phyloP scores from a whole-genome alignment of 2,888 invertebrate species.

The Agrenia bidenticulata region DNA sequence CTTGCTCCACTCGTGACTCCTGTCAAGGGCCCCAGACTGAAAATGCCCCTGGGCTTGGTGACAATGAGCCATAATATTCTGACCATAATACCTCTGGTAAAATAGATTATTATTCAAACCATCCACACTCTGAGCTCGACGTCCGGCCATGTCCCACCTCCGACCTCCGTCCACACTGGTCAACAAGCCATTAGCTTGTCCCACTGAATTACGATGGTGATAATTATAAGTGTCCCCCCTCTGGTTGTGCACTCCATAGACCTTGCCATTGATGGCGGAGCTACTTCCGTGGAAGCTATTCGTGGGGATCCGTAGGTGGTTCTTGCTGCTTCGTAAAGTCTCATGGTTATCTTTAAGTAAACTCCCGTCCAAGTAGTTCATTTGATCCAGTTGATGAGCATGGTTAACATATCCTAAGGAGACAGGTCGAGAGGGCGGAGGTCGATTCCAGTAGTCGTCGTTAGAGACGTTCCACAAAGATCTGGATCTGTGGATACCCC shows the following conservation, averaged over 20 bases:
- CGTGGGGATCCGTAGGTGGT: neutral
- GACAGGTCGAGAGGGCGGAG: slow-evolving; percentile 53
- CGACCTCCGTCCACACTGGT: slow-evolving; percentile 3
- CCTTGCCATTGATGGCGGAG: slow-evolving; percentile 30
- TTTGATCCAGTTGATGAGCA: slow-evolving; percentile 35
- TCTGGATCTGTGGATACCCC: slow-evolving; percentile 28
- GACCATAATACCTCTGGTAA: slow-evolving; percentile 46
- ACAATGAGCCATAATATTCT: slow-evolving; percentile 40
- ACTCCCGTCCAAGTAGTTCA: neutral
- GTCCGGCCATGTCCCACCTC: slow-evolving; percentile 16
- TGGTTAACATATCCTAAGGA: slow-evolving; percentile 50
- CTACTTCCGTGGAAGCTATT: slow-evolving; percentile 30
- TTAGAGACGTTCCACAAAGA: slow-evolving; percentile 50
- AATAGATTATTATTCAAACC: slow-evolving; percentile 42
- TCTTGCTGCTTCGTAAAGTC: neutral
- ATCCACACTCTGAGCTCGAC: slow-evolving; percentile 45
- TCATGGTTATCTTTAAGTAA: neutral
- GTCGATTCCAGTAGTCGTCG: slow-evolving; percentile 52
- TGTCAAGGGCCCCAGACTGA: neutral
- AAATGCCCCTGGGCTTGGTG: slow-evolving; percentile 30
- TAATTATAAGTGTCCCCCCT: neutral
- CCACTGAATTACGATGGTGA: neutral
- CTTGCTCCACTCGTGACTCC: slow-evolving; percentile 45
- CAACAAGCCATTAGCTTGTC: slow-evolving; percentile 15
- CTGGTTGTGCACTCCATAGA: slow-evolving; percentile 17